These are phyloP conservation scores for Nasua narica DNA, from an alignment of 2,797 vertebrate species.

Conservation along the genomic window DNA sequence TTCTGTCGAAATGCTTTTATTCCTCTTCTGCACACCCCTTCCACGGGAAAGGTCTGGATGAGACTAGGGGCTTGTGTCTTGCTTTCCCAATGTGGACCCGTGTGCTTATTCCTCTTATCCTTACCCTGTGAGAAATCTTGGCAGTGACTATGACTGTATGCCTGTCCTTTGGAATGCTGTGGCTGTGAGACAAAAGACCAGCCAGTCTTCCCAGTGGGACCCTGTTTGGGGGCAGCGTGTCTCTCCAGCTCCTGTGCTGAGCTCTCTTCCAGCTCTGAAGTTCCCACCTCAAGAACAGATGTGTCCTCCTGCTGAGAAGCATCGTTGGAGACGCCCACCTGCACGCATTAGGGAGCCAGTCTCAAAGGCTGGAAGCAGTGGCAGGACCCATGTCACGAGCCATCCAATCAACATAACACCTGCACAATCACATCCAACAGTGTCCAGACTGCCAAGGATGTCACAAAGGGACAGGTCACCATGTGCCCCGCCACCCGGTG, in stretches of 20 bases:
- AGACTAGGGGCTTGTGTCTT: background rate
- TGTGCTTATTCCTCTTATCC: background rate
- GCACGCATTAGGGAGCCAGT: background rate
- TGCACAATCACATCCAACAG: background rate
- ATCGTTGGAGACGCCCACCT: background rate
- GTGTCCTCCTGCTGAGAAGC: background rate
- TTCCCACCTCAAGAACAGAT: background rate
- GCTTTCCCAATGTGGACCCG: background rate
- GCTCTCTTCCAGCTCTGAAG: background rate
- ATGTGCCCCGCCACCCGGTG: background rate
- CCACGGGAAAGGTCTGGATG: background rate
- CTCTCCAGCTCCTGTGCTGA: background rate
- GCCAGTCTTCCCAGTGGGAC: background rate
- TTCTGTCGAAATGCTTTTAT: background rate
- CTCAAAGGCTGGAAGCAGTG: background rate
- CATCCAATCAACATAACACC: too few species aligned
- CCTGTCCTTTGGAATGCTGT: background rate
- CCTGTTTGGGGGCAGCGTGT: background rate
- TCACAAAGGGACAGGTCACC: background rate
- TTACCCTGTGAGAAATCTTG: background rate
- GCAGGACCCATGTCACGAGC: background rate
- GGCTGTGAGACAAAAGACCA: background rate
- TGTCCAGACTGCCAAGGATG: background rate
- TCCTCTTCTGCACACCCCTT: background rate
- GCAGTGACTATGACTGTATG: background rate